Percentiles rank a stretch among this genome's conserved stretches.
Evolutionary conservation across 2,888 invertebrate species (phyloP).

Genomic region (Pheosia gnoma): DNA sequence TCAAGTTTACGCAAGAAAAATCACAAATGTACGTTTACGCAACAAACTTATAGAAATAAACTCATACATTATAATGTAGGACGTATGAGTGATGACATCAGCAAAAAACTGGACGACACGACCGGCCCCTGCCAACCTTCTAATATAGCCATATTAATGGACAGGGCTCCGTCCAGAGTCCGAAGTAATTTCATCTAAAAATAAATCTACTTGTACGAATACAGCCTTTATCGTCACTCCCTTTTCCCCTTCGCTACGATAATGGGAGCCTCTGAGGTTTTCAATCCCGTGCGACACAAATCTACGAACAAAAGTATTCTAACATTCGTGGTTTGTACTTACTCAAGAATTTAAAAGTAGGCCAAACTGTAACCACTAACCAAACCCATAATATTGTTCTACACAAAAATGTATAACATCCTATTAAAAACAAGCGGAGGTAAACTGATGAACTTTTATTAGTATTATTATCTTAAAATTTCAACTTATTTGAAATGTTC

Average conservation of each 20-base stretch:
- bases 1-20: no score
- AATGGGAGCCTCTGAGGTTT: not conserved
- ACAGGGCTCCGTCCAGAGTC: not conserved
- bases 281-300: not conserved
- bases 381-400: no score
- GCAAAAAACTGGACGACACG: conserved; percentile 1
- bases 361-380: no score
- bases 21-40: no score
- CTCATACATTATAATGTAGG: not conserved
- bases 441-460: no score
- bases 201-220: not conserved
- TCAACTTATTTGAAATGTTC: no score
- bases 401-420: no score
- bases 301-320: no score
- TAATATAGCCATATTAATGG: conserved; percentile 3
- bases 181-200: not conserved
- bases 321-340: not conserved
- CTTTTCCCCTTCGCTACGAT: not conserved
- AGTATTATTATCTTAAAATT: no score
- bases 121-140: not conserved
- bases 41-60: not conserved
- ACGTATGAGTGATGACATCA: conserved; percentile 5
- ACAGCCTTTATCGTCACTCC: not conserved
- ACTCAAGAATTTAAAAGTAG: no score
- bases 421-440: no score